Evolutionary conservation across 2,888 invertebrate species (phyloP).

Genomic region (Octodonta nipae): DNA sequence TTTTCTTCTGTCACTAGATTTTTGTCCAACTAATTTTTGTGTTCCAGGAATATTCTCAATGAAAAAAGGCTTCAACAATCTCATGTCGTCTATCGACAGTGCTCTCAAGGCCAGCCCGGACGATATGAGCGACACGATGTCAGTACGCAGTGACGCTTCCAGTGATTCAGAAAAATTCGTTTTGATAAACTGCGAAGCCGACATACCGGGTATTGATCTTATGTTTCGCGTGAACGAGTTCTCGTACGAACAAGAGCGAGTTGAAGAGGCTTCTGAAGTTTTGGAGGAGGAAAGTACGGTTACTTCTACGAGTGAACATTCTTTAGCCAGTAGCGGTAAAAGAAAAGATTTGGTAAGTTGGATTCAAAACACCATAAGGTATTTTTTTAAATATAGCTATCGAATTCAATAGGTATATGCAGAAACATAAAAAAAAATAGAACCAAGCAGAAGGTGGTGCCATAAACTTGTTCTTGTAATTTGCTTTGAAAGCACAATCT

Average conservation of each 20-base stretch:
- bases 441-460: too few species aligned
- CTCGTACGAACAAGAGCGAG: conserved; percentile 31
- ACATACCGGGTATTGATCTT: conserved; percentile 55
- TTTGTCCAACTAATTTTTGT: background rate
- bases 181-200: conserved; percentile 52
- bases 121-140: conserved; percentile 61
- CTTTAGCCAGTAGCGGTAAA: conserved; percentile 64
- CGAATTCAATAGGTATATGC: too few species aligned
- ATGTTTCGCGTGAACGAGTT: conserved; percentile 44
- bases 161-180: conserved; percentile 80
- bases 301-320: conserved; percentile 73
- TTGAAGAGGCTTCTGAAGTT: conserved; percentile 77
- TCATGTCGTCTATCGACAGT: conserved; percentile 73
- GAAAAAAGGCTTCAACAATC: conserved; percentile 70
- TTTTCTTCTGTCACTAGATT: too few species aligned
- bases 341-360: conserved; percentile 65
- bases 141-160: conserved; percentile 68
- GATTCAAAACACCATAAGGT: too few species aligned
- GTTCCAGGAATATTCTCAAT: conserved; percentile 54
- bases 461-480: too few species aligned
- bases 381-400: too few species aligned
- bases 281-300: conserved; percentile 58
- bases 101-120: conserved; percentile 62
- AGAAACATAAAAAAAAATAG: too few species aligned
- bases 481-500: too few species aligned